Conservation (phyloP, 2,888 invertebrate genomes). For the Brachypalpus laphriformis region DNA sequence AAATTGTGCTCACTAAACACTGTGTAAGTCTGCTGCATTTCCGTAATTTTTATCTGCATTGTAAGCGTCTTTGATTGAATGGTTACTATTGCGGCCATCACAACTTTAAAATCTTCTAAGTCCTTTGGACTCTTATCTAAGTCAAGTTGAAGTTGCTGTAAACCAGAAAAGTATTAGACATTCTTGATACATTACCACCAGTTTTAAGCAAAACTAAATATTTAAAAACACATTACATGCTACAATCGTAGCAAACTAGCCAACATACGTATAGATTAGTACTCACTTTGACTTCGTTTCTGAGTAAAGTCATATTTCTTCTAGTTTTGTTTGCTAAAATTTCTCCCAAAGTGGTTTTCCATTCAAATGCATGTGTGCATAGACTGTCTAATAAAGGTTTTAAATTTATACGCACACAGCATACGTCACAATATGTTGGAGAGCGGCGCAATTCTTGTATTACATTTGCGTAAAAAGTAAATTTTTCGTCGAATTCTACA, state of each 20-base stretch:
- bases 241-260: too few species aligned
- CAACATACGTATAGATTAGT: too few species aligned
- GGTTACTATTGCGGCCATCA: slow-evolving; percentile 91
- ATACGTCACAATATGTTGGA: slow-evolving; percentile 86
- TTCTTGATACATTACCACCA: too few species aligned
- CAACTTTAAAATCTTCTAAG: slow-evolving; percentile 91
- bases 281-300: slow-evolving; percentile 88
- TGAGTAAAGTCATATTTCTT: slow-evolving; percentile 87
- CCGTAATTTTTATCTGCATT: slow-evolving; percentile 89
- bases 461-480: slow-evolving; percentile 91
- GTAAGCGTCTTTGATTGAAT: slow-evolving; percentile 90
- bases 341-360: slow-evolving; percentile 90
- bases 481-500: slow-evolving; percentile 90
- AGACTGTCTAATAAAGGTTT: slow-evolving; percentile 88
- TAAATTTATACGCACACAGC: slow-evolving; percentile 89
- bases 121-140: slow-evolving; percentile 91
- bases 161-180: background rate
- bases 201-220: background rate
- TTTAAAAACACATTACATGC: too few species aligned
- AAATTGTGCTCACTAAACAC: slow-evolving; percentile 89
- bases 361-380: slow-evolving; percentile 89
- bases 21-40: slow-evolving; percentile 90
- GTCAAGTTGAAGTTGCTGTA: slow-evolving; percentile 84
- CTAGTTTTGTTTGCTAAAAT: slow-evolving; percentile 87
- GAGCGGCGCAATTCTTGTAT: slow-evolving; percentile 86